These are phyloP conservation scores for Thera obeliscata DNA, from an alignment of 2,888 invertebrate genomes.

Conservation along the genomic window DNA sequence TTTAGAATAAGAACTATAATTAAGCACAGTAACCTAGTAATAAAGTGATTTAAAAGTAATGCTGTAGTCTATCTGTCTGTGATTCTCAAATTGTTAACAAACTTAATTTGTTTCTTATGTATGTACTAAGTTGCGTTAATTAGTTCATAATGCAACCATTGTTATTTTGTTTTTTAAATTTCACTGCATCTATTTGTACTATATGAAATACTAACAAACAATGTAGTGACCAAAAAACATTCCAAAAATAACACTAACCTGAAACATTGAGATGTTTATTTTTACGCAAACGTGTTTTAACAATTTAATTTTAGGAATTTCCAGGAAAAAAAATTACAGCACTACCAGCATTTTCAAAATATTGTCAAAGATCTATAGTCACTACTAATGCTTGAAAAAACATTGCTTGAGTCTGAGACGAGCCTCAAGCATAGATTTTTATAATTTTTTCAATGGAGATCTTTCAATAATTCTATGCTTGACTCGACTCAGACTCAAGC, in stretches of 20 bases:
- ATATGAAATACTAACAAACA: background rate
- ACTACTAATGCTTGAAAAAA: no score
- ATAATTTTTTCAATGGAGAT: no score
- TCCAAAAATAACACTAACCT: background rate
- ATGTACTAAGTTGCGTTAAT: background rate
- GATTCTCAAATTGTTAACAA: conserved; percentile 16
- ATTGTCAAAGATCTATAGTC: no score
- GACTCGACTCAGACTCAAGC: no score
- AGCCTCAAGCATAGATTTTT: no score
- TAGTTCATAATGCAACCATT: background rate
- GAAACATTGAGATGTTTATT: background rate
- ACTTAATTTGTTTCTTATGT: background rate
- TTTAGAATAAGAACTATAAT: conserved; percentile 4
- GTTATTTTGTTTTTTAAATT: conserved; percentile 19
- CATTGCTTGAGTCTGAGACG: no score
- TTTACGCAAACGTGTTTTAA: no score
- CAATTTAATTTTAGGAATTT: no score
- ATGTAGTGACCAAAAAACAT: background rate
- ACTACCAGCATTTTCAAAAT: no score
- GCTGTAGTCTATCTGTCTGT: conserved; percentile 25
- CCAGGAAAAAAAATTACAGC: no score
- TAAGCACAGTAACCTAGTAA: conserved; percentile 7
- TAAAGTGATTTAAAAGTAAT: conserved; percentile 7
- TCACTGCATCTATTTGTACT: conserved; percentile 2
- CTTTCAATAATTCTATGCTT: no score